Base-by-base conservation (phyloP, 2,113 vertebrate genomes). In the Nerophis ophidion region DNA sequence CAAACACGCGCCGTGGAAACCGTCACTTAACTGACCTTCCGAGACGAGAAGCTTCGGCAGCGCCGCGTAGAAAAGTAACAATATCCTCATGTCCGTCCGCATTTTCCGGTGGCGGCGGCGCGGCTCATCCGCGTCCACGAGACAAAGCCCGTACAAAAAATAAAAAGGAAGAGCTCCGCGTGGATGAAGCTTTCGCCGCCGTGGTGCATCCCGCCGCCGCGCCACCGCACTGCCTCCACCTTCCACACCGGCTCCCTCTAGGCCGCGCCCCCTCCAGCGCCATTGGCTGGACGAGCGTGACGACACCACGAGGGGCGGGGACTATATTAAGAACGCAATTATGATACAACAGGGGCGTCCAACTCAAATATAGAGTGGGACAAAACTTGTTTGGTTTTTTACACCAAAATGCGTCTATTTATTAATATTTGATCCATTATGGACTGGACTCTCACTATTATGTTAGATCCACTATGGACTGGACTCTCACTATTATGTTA, bases 11-110 rank as follows among this genome's bases (percentile, higher is more conserved):
- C n/a, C 6, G 14, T 6, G n/a, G 2, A 35, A 48, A 35, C 26
- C 42, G n/a, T 40, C 14, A 63, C 45, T 45, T n/a, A 12, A 80
- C 86, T 66, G 26, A 91, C 90, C 90, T 88, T 76, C 69, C 15
- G 70, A 68, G 8, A 65, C 58, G 68, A 76, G 75, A 15, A 87
- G 71, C 77, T 80, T 71, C 71, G 74, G 66, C 40, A 84, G 1
- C 17, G 90, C 51, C 47, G 87, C 61, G 48, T 82, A 80, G 9
- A 91, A 71, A 66, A 91, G 79, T 66, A 90, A 19, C 74, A 89
- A 10, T 36, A 82, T 90, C 75, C 88, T 77, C 57, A 86, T 67
- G 75, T 83, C 82, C 65, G 80, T 84, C 87, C 89, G 88, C 90
- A 91, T 91, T 64, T 26, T 88, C 87, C 69, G 69, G 62, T 60